Evolutionary conservation across 2,888 invertebrate genomes (phyloP), one percentile per base, ranked within the genome.

Genomic region (Drosophila lutescens): DNA sequence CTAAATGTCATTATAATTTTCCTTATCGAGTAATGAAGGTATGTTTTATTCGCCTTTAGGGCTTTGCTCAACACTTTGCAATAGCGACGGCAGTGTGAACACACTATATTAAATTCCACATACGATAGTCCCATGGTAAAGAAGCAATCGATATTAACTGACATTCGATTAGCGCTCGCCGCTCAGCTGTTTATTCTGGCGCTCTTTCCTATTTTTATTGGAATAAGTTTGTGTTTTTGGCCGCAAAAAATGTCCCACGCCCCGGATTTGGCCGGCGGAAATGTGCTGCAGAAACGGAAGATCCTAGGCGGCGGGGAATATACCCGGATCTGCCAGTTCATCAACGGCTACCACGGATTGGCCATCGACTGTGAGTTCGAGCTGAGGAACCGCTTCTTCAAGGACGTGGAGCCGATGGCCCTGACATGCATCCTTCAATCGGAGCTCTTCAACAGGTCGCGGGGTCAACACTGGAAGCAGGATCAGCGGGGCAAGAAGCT

Each of bases 361-460:
- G 93, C 94, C 40, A 93, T 94, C 54, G 94, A 94, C 88, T 94
- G 95, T 78, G 94, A 94, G 89, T 92, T 93, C 83, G 93, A 94
- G 79, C 85, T 96, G 43, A 92, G 93, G 71, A 91, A 93, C 68
- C 93, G 93, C 72, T 60, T 68, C 10, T 95, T 94, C 88, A 92
- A 93, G 62, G 91, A 93, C 47, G 90, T 95, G 58, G 93, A 94
- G 51, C 89, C 93, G 47, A 91, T 93, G 56, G 95, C 96, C 0
- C 84, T 97, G 40, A 94, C 94, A 58, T 96, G 96, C 89, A 96
- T 97, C 78, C 90, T 96, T 63, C 94, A 94, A 30, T 92, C 94
- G 47, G 94, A 96, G 80, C 93, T 95, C 49, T 94, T 95, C 87
- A 93, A 94, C 79, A 93, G 93, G 67, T 94, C 95, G 93, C 96